Percentiles rank a stretch among this genome's conserved stretches.
These are phyloP conservation scores for Heterotis niloticus DNA, from an alignment of 2,113 vertebrate genomes.

Conservation along the genomic window DNA sequence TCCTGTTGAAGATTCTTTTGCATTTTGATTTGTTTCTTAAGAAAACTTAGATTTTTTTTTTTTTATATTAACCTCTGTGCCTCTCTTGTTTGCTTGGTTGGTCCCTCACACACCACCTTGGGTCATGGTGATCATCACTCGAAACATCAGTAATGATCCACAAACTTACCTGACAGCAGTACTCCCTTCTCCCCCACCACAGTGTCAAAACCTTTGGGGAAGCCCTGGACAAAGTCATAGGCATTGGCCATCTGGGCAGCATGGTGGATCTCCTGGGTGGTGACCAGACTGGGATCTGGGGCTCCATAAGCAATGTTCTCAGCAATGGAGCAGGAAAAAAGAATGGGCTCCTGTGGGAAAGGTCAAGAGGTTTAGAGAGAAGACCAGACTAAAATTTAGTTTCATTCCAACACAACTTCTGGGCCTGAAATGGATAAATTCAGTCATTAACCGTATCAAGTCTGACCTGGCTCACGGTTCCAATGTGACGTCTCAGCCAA, in stretches of 20 bases:
- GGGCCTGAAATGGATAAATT: too few relatives aligned
- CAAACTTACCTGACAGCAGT: conserved; percentile 88
- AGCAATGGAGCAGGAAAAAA: conserved; percentile 93
- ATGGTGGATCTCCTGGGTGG: conserved; percentile 70
- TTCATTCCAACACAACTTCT: background rate
- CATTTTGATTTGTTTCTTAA: too few relatives aligned
- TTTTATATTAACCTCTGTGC: too few relatives aligned
- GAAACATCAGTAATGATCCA: too few relatives aligned
- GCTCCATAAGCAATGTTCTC: conserved; percentile 97
- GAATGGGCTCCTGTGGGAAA: conserved; percentile 78
- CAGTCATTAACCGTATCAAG: too few relatives aligned
- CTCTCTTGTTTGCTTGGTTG: too few relatives aligned
- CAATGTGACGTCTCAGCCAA: conserved; percentile 86
- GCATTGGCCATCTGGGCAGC: conserved; percentile 86
- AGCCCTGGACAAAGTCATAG: conserved; percentile 75
- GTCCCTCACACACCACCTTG: too few relatives aligned
- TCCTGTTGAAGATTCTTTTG: too few relatives aligned
- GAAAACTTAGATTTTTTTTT: too few relatives aligned
- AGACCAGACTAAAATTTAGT: background rate
- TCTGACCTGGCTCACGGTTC: conserved; percentile 92
- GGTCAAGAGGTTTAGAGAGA: background rate
- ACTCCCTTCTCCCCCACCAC: conserved; percentile 93
- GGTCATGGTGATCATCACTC: too few relatives aligned
- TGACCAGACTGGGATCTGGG: conserved; percentile 67
- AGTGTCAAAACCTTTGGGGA: conserved; percentile 85